Percentiles rank a stretch among this genome's conserved stretches.
Evolutionary conservation across 2,113 vertebrate species (phyloP).

Genomic region (Pollachius pollachius): DNA sequence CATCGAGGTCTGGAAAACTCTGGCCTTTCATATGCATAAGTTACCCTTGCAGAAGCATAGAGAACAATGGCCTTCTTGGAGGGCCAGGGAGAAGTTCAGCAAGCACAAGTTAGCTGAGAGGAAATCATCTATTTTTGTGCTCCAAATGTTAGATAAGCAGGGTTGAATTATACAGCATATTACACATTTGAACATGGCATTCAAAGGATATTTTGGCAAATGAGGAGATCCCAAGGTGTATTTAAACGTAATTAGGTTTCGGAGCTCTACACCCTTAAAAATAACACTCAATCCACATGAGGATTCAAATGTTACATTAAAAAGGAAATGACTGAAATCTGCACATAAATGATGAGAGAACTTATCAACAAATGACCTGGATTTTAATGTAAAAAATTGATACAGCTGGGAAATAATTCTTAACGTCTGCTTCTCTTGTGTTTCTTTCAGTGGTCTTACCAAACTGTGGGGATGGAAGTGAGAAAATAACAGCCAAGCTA

Average conservation of each 20-base stretch:
- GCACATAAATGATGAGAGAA: not conserved
- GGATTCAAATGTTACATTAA: not conserved
- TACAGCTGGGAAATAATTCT: not conserved
- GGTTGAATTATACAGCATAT: slow-evolving; percentile 6
- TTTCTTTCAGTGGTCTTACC: slow-evolving; percentile 51
- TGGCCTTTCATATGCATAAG: slow-evolving; percentile 69
- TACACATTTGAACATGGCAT: slow-evolving; percentile 11
- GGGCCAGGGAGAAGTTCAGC: slow-evolving; percentile 58
- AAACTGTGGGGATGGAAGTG: slow-evolving; percentile 32
- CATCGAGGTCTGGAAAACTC: slow-evolving; percentile 59
- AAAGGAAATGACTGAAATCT: not conserved
- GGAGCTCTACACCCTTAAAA: not conserved
- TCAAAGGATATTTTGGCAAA: not conserved
- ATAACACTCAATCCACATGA: not conserved
- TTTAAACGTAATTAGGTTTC: slow-evolving; percentile 1
- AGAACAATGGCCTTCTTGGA: slow-evolving; percentile 48
- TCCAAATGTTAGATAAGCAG: slow-evolving; percentile 13
- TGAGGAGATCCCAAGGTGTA: not conserved
- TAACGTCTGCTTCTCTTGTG: slow-evolving; percentile 37
- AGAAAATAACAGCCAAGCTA: slow-evolving; percentile 50
- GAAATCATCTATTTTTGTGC: slow-evolving; percentile 11
- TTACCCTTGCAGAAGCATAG: slow-evolving; percentile 63
- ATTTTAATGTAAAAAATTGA: not conserved
- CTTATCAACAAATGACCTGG: not conserved
- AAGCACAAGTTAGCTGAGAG: slow-evolving; percentile 46